A percentile compares a stretch with the other conserved stretches of the same genome.
phyloP scores from a whole-genome alignment of 2,888 invertebrate genomes.

The Schizotus pectinicornis region DNA sequence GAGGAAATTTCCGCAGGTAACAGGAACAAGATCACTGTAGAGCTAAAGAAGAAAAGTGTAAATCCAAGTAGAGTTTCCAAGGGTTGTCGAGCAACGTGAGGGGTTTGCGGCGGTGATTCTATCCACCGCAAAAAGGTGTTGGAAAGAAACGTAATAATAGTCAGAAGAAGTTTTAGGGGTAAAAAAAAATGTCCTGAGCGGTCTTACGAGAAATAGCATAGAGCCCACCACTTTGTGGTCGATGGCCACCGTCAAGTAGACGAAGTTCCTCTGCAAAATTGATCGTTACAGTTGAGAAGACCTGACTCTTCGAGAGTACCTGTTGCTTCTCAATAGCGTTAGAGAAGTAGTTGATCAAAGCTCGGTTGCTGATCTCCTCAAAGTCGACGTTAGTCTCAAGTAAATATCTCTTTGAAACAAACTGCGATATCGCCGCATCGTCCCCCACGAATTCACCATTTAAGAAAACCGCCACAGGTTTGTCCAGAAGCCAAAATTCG shows the following conservation, averaged over 20 bases:
- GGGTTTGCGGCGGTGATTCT: too few relatives aligned
- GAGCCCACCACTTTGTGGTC: conserved; percentile 60
- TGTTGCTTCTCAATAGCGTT: conserved; percentile 49
- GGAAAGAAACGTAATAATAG: too few relatives aligned
- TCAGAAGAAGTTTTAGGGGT: too few relatives aligned
- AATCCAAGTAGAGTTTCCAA: not conserved
- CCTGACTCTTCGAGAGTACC: conserved; percentile 34
- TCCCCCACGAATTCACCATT: conserved; percentile 63
- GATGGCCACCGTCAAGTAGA: conserved; percentile 63
- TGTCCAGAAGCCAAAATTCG: conserved; percentile 58
- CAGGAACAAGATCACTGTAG: conserved; percentile 65
- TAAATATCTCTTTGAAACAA: conserved; percentile 59
- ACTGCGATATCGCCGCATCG: conserved; percentile 59
- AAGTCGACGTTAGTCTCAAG: conserved; percentile 60
- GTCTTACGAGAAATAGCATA: conserved; percentile 67
- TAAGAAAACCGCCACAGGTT: conserved; percentile 61
- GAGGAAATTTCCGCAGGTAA: conserved; percentile 65
- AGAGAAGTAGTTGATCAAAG: conserved; percentile 58
- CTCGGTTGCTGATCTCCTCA: conserved; percentile 56
- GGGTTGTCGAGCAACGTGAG: too few relatives aligned
- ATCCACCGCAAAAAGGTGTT: too few relatives aligned
- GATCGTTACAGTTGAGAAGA: not conserved
- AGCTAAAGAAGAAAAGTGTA: conserved; percentile 55
- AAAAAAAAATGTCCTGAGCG: too few relatives aligned
- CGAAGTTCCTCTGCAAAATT: conserved; percentile 63